phyloP scores from a whole-genome alignment of 2,797 vertebrate species.

The Carduelis carduelis region DNA sequence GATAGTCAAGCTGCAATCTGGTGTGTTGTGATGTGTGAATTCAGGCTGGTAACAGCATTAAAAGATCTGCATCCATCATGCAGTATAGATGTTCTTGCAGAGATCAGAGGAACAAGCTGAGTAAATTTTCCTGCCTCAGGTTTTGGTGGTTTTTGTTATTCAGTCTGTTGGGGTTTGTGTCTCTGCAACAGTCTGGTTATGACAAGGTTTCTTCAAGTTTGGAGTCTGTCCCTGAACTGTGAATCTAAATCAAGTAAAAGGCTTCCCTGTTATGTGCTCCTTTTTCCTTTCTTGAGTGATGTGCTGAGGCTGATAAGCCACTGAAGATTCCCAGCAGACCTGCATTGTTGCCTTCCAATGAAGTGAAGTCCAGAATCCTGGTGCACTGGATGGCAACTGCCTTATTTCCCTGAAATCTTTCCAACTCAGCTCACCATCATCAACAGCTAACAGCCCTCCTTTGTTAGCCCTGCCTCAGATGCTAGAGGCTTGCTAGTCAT shows the following conservation, averaged over 20 bases:
- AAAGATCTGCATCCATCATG: neutral
- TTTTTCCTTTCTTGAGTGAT: neutral
- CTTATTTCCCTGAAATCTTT: neutral
- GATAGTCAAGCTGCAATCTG: neutral
- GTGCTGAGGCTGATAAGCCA: neutral
- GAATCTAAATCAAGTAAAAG: neutral
- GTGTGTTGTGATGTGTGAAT: neutral
- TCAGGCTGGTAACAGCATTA: neutral
- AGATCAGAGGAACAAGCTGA: neutral
- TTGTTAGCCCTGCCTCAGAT: slow-evolving; percentile 38
- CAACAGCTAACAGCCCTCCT: neutral
- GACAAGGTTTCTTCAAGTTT: neutral
- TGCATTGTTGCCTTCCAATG: neutral
- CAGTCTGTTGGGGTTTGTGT: neutral
- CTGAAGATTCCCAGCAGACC: neutral
- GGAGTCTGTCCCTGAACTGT: neutral
- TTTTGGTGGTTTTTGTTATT: neutral
- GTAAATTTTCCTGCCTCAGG: neutral
- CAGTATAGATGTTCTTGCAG: neutral
- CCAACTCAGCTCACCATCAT: neutral
- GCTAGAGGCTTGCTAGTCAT: neutral
- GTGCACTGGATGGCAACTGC: neutral
- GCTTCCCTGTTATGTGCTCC: neutral
- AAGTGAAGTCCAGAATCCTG: neutral
- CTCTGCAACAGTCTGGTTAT: neutral